These are phyloP conservation scores for Stigmatopora argus DNA, from an alignment of 2,113 vertebrate genomes.

Conservation along the genomic window DNA sequence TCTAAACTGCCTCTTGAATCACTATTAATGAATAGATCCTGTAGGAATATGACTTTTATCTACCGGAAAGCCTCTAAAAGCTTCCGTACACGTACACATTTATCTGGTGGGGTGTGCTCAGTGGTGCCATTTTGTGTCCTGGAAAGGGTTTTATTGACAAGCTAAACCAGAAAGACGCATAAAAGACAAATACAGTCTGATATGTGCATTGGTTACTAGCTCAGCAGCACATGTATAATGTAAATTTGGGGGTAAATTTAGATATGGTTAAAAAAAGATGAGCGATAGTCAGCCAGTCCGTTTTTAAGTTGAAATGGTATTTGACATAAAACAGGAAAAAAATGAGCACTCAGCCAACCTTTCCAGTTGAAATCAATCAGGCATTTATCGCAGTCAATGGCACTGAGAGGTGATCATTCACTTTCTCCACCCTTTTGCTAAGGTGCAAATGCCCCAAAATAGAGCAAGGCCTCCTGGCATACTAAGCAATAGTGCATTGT, in stretches of 20 bases:
- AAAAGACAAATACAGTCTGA: background rate
- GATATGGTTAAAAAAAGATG: background rate
- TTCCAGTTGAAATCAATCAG: too few relatives aligned
- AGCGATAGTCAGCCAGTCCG: too few relatives aligned
- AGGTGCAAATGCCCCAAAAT: background rate
- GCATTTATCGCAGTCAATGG: background rate
- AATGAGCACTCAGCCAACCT: too few relatives aligned
- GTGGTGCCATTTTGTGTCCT: background rate
- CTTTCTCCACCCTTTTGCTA: constrained; percentile 1
- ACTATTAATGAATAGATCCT: background rate
- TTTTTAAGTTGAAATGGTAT: too few relatives aligned
- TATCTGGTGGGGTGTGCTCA: background rate
- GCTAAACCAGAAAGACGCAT: background rate
- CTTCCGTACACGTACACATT: background rate
- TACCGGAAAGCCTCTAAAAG: background rate
- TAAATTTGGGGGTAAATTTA: background rate
- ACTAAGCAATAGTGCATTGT: constrained; percentile 34
- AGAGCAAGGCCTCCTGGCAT: constrained; percentile 46
- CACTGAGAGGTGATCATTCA: background rate
- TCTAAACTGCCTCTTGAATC: background rate
- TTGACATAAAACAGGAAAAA: too few relatives aligned
- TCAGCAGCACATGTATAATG: background rate
- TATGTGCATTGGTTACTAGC: background rate
- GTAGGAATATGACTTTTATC: background rate
- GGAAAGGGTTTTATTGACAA: background rate